A percentile compares a stretch with the other conserved stretches of the same genome.
Conservation (phyloP, 2,888 invertebrate species). For the Lasiommata megera region DNA sequence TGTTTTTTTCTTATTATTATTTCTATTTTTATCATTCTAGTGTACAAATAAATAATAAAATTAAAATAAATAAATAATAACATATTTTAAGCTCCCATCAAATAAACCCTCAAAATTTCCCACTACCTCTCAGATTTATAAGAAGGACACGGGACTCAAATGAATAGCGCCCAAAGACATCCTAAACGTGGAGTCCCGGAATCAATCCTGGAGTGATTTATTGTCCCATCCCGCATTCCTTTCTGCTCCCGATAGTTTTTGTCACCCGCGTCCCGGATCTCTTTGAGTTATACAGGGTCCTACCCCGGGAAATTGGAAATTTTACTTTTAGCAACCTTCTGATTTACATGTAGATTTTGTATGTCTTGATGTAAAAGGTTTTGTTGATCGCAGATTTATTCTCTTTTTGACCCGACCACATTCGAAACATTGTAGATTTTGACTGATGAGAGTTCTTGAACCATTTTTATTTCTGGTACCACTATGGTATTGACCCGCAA, state of each 20-base stretch:
- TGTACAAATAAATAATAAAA: too few relatives aligned
- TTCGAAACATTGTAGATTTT: too few relatives aligned
- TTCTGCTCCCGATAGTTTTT: slow-evolving; percentile 42
- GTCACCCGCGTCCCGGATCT: slow-evolving; percentile 37
- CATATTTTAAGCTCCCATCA: background rate
- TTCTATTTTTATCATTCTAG: too few relatives aligned
- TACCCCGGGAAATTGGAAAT: slow-evolving; percentile 38
- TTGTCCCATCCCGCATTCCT: slow-evolving; percentile 40
- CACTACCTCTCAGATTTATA: background rate
- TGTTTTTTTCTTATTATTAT: too few relatives aligned
- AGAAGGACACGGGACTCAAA: slow-evolving; percentile 22
- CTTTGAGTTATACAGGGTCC: slow-evolving; percentile 39
- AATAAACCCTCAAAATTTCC: background rate
- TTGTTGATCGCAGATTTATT: too few relatives aligned
- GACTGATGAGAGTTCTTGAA: too few relatives aligned
- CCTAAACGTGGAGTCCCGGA: slow-evolving; percentile 34
- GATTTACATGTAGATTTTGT: slow-evolving; percentile 35
- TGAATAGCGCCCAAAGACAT: slow-evolving; percentile 35
- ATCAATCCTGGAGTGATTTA: slow-evolving; percentile 44
- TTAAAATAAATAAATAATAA: too few relatives aligned
- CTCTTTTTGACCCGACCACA: too few relatives aligned
- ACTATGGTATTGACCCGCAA: too few relatives aligned
- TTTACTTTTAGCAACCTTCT: slow-evolving; percentile 33
- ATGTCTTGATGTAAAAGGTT: background rate
- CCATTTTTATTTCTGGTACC: too few relatives aligned